Conservation (phyloP, 2,113 vertebrate genomes). For the Diphyllodes magnificus region DNA sequence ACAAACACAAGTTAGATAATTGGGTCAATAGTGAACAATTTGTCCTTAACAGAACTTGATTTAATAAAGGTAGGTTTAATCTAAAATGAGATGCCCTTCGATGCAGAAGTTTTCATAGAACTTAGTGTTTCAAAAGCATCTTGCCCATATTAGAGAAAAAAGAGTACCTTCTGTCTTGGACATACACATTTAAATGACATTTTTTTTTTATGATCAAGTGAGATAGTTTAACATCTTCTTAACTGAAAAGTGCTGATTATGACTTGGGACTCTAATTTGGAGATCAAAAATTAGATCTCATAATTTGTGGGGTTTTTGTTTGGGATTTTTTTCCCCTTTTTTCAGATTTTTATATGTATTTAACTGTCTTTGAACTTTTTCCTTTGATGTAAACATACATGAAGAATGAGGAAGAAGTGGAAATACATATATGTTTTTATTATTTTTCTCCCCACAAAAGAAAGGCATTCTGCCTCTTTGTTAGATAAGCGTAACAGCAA, state of each 20-base stretch:
- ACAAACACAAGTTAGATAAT: slow-evolving; percentile 15
- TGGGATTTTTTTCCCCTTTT: neutral
- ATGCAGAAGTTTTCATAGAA: neutral
- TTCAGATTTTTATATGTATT: neutral
- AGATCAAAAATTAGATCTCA: neutral
- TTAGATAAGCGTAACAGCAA: neutral
- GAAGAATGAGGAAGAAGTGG: neutral
- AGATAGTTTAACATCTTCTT: neutral
- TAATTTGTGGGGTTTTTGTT: neutral
- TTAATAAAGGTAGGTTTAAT: neutral
- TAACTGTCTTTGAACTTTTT: neutral
- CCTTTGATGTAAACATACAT: neutral
- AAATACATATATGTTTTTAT: neutral
- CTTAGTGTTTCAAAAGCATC: neutral
- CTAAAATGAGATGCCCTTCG: neutral
- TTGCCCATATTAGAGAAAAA: neutral
- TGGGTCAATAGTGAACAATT: slow-evolving; percentile 15
- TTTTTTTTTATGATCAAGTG: neutral
- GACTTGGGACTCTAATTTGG: neutral
- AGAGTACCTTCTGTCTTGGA: neutral
- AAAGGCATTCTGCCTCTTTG: neutral
- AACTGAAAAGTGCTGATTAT: neutral
- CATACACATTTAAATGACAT: neutral
- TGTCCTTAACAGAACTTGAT: neutral
- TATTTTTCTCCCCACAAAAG: neutral